Percentiles rank a stretch among this genome's conserved stretches.
Evolutionary conservation across 2,113 vertebrate species (phyloP).

Genomic region (Telmatochromis brichardi): DNA sequence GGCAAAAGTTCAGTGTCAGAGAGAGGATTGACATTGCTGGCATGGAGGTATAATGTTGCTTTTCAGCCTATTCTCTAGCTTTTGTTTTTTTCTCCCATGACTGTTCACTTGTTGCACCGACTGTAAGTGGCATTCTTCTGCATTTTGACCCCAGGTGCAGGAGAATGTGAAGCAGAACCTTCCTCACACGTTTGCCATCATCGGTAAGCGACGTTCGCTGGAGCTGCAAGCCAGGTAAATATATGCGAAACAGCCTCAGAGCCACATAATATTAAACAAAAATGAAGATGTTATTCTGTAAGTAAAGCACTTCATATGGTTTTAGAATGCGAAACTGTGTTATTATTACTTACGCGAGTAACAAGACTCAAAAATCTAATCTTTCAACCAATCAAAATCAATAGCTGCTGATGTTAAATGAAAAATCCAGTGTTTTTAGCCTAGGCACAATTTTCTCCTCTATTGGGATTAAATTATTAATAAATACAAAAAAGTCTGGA

Average conservation of each 20-base stretch:
- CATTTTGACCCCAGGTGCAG: constrained; percentile 78
- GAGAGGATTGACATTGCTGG: constrained; percentile 93
- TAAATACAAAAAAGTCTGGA: not conserved
- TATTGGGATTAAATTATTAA: not conserved
- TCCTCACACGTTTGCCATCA: constrained; percentile 81
- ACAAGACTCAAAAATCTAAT: not conserved
- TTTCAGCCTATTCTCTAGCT: not conserved
- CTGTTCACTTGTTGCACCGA: not conserved
- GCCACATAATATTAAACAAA: not conserved
- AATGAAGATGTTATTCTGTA: not conserved
- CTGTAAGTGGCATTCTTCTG: not conserved
- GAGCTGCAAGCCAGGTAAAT: constrained; percentile 88
- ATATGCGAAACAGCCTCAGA: not conserved
- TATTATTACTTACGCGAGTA: not conserved
- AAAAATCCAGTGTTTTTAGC: not conserved
- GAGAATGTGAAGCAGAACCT: constrained; percentile 83
- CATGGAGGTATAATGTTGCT: constrained; percentile 80
- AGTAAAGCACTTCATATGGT: not conserved
- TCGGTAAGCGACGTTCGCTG: constrained; percentile 84
- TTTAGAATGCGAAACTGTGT: not conserved
- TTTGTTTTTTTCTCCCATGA: not conserved
- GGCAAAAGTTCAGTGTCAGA: constrained; percentile 96
- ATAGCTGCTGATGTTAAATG: not conserved
- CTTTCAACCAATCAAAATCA: not conserved
- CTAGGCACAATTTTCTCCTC: not conserved